Evolutionary conservation across 2,797 vertebrate species (phyloP).

Genomic region (Spinus pinus): DNA sequence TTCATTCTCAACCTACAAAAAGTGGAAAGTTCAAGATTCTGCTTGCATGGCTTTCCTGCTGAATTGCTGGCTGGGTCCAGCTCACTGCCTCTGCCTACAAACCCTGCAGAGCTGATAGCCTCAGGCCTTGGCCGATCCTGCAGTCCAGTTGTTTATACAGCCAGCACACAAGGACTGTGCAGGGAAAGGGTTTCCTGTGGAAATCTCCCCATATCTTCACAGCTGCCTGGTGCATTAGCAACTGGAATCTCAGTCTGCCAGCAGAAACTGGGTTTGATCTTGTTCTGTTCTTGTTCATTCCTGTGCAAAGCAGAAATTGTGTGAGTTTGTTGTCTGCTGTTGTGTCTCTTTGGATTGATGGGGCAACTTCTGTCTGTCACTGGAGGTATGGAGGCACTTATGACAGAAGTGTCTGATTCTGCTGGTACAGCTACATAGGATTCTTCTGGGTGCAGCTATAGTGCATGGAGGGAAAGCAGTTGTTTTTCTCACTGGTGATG

Average conservation of each 20-base stretch:
- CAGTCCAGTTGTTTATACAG: not conserved
- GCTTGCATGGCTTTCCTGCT: not conserved
- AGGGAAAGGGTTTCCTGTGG: not conserved
- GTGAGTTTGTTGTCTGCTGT: not conserved
- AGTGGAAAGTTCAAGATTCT: not conserved
- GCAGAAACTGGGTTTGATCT: not conserved
- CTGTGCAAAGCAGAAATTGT: not conserved
- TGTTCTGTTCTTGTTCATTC: not conserved
- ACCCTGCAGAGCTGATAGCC: not conserved
- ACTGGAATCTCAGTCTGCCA: not conserved
- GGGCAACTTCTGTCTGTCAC: not conserved
- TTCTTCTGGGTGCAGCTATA: not conserved
- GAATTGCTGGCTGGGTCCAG: not conserved
- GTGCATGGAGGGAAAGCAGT: not conserved
- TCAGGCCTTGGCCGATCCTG: not conserved
- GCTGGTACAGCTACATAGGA: not conserved
- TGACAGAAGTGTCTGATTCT: not conserved
- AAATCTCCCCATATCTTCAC: not conserved
- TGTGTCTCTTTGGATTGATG: not conserved
- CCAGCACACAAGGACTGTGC: not conserved
- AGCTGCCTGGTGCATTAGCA: not conserved
- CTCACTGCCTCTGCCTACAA: not conserved
- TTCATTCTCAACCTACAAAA: not conserved
- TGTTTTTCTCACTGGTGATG: not conserved
- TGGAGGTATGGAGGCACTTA: not conserved